Evolutionary conservation across 2,888 invertebrate genomes (phyloP).

Genomic region (Pyralis farinalis): DNA sequence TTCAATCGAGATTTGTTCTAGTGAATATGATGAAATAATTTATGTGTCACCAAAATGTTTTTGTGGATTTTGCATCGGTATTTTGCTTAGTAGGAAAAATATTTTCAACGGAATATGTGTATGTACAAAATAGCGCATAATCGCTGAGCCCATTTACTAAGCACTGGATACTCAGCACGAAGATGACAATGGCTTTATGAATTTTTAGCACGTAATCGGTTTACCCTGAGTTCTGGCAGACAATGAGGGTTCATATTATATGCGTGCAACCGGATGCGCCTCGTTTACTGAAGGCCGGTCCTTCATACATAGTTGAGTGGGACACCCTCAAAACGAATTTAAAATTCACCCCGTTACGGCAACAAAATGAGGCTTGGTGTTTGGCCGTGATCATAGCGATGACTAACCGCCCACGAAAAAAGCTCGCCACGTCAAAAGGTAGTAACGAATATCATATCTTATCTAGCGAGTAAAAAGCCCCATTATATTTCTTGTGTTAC

Average conservation of each 20-base stretch:
- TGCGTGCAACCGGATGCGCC: slow-evolving; percentile 61
- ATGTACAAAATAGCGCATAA: slow-evolving; percentile 35
- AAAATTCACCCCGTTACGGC: slow-evolving; percentile 71
- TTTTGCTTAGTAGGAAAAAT: slow-evolving; percentile 2
- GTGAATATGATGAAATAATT: slow-evolving; percentile 11
- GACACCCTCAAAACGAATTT: slow-evolving; percentile 56
- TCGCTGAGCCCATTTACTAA: slow-evolving; percentile 47
- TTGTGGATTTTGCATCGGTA: slow-evolving; percentile 1
- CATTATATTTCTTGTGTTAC: slow-evolving; percentile 52
- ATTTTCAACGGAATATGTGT: slow-evolving; percentile 14
- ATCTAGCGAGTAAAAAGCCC: slow-evolving; percentile 31
- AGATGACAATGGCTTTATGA: slow-evolving; percentile 65
- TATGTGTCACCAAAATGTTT: slow-evolving; percentile 19
- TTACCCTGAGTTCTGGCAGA: slow-evolving; percentile 60
- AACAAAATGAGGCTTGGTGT: slow-evolving; percentile 54
- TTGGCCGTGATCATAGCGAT: slow-evolving; percentile 52
- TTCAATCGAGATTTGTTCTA: slow-evolving; percentile 47
- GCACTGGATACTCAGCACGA: slow-evolving; percentile 45
- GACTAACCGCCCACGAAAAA: slow-evolving; percentile 18
- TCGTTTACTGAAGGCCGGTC: slow-evolving; percentile 43
- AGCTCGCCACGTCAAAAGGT: slow-evolving; percentile 7
- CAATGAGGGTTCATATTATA: slow-evolving; percentile 58
- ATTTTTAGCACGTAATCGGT: slow-evolving; percentile 72
- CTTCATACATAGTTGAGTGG: slow-evolving; percentile 74
- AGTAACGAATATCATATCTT: slow-evolving; percentile 36